Evolutionary conservation across 2,797 vertebrate species (phyloP), one percentile per base, ranked within the genome.

Genomic region (Takifugu ocellatus): DNA sequence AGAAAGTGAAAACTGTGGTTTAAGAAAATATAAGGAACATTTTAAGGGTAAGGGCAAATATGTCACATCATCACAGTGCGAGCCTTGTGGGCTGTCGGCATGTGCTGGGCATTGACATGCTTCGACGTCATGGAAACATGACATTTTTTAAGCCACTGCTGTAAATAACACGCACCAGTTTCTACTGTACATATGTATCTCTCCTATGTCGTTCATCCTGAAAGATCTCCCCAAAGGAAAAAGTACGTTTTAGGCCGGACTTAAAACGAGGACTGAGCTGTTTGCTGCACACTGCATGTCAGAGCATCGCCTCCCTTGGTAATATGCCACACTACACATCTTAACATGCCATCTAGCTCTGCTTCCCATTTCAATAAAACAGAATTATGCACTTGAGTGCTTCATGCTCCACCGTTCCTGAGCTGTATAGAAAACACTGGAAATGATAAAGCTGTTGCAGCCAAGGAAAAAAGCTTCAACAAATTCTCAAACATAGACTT

Each of bases 391-490:
- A 66, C 60, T 53, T 61, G 65, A 56, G 62, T 54, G 61, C 48
- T 52, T 54, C 12, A 51, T 61, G 66, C 63, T 50, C 36, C 14
- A 49, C 55, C 52, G 0, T n/a, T 47, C 59, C 63, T 75, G 55
- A 39, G 44, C 51, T 68, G 67, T 51, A 73, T 65, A 59, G 55
- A 62, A 72, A 70, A 69, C 65, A 67, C 5, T 36, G 51, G 54
- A 54, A 65, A 72, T 58, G 63, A 46, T 49, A 43, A 71, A 75
- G 71, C 33, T 36, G 33, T 11, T 36, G 9, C 10, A 36, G 33
- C 1, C 47, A 67, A 72, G 63, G 25, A 24, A 47, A 69, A 69
- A 36, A 61, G 70, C 51, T 66, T 83, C 81, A 78, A 77, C 83
- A 79, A 52, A 54, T 68, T 69, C 57, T 57, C 31, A 3, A 21